phyloP scores from a whole-genome alignment of 2,113 vertebrate genomes.

The Micronycteris hirsuta region DNA sequence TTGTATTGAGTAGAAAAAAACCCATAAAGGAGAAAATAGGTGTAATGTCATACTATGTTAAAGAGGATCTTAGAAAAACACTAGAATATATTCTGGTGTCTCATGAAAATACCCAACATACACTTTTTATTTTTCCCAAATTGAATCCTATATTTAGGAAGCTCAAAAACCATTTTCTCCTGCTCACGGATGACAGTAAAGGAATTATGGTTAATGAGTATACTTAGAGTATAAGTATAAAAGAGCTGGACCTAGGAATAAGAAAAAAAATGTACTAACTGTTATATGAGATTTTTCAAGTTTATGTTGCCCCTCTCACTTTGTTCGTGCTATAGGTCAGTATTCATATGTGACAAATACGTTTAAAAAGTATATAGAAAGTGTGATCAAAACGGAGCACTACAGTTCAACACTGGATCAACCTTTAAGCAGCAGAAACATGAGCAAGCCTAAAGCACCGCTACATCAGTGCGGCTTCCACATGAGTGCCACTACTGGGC shows the following conservation, averaged over 20 bases:
- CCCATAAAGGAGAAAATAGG: background rate
- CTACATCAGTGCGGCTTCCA: background rate
- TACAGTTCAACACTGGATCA: background rate
- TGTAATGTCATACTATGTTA: background rate
- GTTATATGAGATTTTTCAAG: background rate
- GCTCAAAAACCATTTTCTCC: background rate
- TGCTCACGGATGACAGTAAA: background rate
- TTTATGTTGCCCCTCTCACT: background rate
- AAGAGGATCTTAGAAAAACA: background rate
- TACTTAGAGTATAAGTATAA: background rate
- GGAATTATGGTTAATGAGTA: background rate
- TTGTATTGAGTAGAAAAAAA: background rate
- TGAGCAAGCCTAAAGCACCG: background rate
- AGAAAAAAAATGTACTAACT: background rate
- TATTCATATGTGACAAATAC: background rate
- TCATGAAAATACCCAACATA: background rate
- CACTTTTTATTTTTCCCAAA: background rate
- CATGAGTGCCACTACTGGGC: background rate
- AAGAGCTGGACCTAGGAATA: background rate
- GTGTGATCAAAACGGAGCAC: background rate
- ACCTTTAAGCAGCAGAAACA: background rate
- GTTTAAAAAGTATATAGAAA: background rate
- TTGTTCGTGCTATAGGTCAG: background rate
- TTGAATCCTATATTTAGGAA: background rate
- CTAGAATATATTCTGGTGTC: background rate